These are phyloP conservation scores for Diorhabda sublineata DNA, from an alignment of 1,140 invertebrate genomes.

Conservation along the genomic window DNA sequence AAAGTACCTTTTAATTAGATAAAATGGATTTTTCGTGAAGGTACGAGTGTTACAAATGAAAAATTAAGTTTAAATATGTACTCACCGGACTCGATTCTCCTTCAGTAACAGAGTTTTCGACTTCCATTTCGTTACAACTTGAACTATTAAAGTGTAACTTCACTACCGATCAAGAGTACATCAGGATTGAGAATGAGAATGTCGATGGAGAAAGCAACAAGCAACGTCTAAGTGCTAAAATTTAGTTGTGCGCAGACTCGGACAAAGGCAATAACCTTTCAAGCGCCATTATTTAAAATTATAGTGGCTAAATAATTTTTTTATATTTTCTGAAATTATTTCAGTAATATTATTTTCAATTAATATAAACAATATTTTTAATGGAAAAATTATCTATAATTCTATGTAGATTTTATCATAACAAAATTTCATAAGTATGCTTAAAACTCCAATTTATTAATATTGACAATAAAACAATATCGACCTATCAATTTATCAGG, in stretches of 20 bases:
- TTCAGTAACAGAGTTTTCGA: constrained; percentile 39
- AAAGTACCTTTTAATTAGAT: constrained; percentile 31
- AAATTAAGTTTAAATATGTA: constrained; percentile 31
- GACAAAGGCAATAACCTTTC: constrained; percentile 15
- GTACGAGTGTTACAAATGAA: constrained; percentile 28
- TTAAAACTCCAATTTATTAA: too few species aligned
- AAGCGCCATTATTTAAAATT: constrained; percentile 4
- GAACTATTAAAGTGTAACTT: constrained; percentile 22
- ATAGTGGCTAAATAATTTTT: too few species aligned
- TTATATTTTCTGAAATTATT: too few species aligned
- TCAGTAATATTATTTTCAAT: too few species aligned
- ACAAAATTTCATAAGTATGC: too few species aligned
- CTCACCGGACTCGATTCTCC: constrained; percentile 40
- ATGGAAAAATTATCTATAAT: too few species aligned
- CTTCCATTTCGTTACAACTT: constrained; percentile 38
- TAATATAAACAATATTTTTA: too few species aligned
- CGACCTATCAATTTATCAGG: too few species aligned
- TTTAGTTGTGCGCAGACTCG: constrained; percentile 14
- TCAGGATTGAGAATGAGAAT: not conserved
- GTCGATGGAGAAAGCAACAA: constrained; percentile 12
- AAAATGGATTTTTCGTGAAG: constrained; percentile 23
- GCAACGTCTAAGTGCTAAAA: constrained; percentile 22
- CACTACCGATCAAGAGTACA: constrained; percentile 3
- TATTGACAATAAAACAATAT: too few species aligned
- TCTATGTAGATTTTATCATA: too few species aligned